phyloP scores from a whole-genome alignment of 2,113 vertebrate genomes.

The Ammodytes marinus region DNA sequence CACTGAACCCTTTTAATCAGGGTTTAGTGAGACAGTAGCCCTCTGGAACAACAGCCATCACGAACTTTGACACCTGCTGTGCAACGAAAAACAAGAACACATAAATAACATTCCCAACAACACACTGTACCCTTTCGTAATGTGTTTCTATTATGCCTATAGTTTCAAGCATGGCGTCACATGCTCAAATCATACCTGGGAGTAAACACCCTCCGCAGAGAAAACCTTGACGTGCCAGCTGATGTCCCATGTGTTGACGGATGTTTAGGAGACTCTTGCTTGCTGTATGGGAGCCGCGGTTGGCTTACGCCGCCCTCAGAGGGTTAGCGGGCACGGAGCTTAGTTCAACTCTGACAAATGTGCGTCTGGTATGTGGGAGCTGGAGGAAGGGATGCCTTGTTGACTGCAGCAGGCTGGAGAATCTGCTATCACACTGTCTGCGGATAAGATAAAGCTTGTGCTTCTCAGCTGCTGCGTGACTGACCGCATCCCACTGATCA shows the following conservation, averaged over 20 bases:
- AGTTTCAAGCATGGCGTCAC: background rate
- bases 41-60: constrained; percentile 8
- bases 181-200: background rate
- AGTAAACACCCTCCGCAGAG: constrained; percentile 14
- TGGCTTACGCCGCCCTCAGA: constrained; percentile 21
- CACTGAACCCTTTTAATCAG: constrained; percentile 42
- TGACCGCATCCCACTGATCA: constrained; percentile 45
- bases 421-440: constrained; percentile 39
- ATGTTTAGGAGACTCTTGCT: constrained; percentile 17
- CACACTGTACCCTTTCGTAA: background rate
- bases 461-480: constrained; percentile 79
- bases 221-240: constrained; percentile 26
- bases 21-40: constrained; percentile 39
- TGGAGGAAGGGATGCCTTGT: constrained; percentile 68
- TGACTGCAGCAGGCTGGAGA: constrained; percentile 51
- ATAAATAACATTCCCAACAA: background rate
- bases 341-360: constrained; percentile 62
- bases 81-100: constrained; percentile 11
- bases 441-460: constrained; percentile 60
- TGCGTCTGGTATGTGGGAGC: constrained; percentile 70
- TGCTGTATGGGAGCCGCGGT: constrained; percentile 19
- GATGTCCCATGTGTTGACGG: constrained; percentile 38
- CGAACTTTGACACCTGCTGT: constrained; percentile 42
- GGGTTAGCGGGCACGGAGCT: constrained; percentile 29
- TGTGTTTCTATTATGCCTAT: background rate